Percentiles rank a stretch among this genome's conserved stretches.
These are phyloP conservation scores for Sceloporus undulatus DNA, from an alignment of 2,113 vertebrate species.

Conservation along the genomic window DNA sequence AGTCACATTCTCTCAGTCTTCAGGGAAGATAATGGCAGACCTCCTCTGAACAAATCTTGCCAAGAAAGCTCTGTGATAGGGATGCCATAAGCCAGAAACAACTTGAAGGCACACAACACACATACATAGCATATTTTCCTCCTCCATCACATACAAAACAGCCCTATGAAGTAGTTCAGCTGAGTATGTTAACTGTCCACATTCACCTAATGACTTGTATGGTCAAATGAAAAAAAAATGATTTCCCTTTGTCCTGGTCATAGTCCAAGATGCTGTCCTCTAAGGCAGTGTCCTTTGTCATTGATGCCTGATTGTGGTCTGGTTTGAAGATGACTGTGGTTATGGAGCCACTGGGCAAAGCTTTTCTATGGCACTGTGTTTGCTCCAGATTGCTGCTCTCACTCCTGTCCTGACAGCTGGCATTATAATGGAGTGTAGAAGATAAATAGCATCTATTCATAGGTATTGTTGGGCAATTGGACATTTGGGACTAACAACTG, in stretches of 20 bases:
- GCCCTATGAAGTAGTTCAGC: too few species aligned
- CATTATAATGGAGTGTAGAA: neutral
- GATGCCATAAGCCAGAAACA: too few species aligned
- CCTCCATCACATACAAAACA: too few species aligned
- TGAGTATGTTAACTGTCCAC: too few species aligned
- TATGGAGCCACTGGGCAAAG: too few species aligned
- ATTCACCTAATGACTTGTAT: neutral
- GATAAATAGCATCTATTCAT: neutral
- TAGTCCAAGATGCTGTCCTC: neutral
- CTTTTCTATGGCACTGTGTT: neutral
- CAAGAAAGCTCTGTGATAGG: too few species aligned
- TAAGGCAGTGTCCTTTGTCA: neutral
- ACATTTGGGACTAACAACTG: neutral
- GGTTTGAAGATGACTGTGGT: neutral
- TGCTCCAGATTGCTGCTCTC: neutral
- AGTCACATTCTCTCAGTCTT: too few species aligned
- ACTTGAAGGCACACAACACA: too few species aligned
- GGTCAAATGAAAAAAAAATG: neutral
- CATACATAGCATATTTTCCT: neutral
- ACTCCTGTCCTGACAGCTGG: neutral
- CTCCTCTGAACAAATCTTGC: too few species aligned
- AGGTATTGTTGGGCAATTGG: neutral
- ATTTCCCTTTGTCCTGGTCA: neutral
- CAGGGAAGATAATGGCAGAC: too few species aligned
- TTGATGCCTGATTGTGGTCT: neutral